Percentiles rank a stretch among this genome's conserved stretches.
phyloP scores from a whole-genome alignment of 2,888 invertebrate genomes.

The Catocala sponsa region DNA sequence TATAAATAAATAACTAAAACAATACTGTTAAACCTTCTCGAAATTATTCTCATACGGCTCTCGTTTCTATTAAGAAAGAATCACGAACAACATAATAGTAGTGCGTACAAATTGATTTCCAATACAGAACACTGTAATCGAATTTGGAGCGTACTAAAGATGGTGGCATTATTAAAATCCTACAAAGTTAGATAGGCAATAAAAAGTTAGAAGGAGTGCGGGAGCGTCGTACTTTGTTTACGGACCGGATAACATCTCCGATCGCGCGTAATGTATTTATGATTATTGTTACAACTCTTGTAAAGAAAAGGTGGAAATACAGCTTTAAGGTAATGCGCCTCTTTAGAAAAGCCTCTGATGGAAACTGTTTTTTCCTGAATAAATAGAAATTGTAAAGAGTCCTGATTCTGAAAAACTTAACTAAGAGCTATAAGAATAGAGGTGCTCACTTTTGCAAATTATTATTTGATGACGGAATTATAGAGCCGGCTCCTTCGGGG shows the following conservation, averaged over 20 bases:
- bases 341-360: conserved; percentile 44
- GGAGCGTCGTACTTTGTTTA: conserved; percentile 78
- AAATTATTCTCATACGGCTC: background rate
- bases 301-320: conserved; percentile 53
- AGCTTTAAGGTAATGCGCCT: conserved; percentile 48
- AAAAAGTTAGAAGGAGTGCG: conserved; percentile 70
- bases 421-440: no score
- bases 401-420: no score
- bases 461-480: no score
- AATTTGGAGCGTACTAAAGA: conserved; percentile 49
- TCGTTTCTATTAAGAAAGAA: background rate
- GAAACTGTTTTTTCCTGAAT: conserved; percentile 38
- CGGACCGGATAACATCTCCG: conserved; percentile 78
- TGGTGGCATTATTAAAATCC: conserved; percentile 76
- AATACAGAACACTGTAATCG: conserved; percentile 49
- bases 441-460: no score
- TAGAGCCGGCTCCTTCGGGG: no score
- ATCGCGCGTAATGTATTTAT: conserved; percentile 88
- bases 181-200: conserved; percentile 84
- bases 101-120: conserved; percentile 54
- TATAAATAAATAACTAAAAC: no score
- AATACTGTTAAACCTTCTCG: no score
- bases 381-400: conserved; percentile 30
- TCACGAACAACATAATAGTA: conserved; percentile 25
- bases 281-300: conserved; percentile 80